Evolutionary conservation across 2,113 vertebrate species (phyloP), one percentile per base, ranked within the genome.

Genomic region (Dolichotis patagonum): DNA sequence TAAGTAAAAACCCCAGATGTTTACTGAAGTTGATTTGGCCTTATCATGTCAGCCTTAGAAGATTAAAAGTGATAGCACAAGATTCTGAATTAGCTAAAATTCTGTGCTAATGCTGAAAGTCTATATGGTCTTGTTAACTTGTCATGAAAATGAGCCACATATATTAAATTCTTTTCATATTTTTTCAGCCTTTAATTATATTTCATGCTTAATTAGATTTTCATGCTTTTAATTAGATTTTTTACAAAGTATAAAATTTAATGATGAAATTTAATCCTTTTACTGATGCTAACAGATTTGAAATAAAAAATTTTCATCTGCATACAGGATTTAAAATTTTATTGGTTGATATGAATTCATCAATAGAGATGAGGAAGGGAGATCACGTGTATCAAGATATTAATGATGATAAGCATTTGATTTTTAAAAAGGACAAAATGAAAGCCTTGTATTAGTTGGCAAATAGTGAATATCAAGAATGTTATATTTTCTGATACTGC

Each of bases 1-100:
- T 41, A 97, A 95, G 84, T 77, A 83, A 63, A n/a, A 96, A 10
- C 84, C 95, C 28, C 26, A 90, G 86, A 65, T 88, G 9, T 49
- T 94, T 7, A 19, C 0, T 58, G 43, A 85, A 90, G 32, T 56
- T 52, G 87, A 88, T 38, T 14, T 91, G 41, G 41, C 56, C 19
- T 49, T 17, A 60, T 83, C 54, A 46, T 63, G 0, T 67, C 8
- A 95, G 9, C 8, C 12, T 46, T 56, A 19, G 41, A 91, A 85
- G 2, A 0, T 73, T 78, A 97, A 92, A 97, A 90, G 30, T 11
- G 69, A 35, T 65, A 54, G 82, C 7, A 41, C 52, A 84, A 65
- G 11, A 93, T 75, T 94, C 56, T 80, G 60, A 88, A 82, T 58
- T 93, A 86, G 5, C 3, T 56, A 93, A 54, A 4, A 38, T 32